Evolutionary conservation across 2,888 invertebrate genomes (phyloP).

Genomic region (Hemicrepidius hirtus): DNA sequence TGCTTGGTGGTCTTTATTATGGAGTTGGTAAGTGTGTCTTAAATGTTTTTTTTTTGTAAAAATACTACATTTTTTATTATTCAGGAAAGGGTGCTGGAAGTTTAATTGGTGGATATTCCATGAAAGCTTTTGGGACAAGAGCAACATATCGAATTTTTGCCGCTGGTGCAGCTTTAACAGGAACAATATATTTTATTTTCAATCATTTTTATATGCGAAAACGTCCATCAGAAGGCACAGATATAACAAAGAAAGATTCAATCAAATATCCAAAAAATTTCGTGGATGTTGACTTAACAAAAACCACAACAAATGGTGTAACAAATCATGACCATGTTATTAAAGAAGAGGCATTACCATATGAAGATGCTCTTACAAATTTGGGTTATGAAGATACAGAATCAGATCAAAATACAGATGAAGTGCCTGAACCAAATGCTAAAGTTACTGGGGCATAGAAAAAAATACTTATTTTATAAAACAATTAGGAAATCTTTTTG

Average conservation of each 20-base stretch:
- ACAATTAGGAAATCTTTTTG: constrained; percentile 9
- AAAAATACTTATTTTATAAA: neutral
- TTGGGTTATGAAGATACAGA: constrained; percentile 66
- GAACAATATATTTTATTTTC: constrained; percentile 81
- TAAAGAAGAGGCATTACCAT: constrained; percentile 61
- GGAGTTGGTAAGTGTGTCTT: constrained; percentile 79
- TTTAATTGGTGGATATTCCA: constrained; percentile 83
- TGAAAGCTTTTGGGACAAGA: constrained; percentile 83
- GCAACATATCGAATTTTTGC: constrained; percentile 84
- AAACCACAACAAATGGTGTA: constrained; percentile 49
- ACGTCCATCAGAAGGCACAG: constrained; percentile 74
- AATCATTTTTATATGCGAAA: constrained; percentile 80
- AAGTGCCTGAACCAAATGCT: neutral
- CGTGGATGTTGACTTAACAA: constrained; percentile 58
- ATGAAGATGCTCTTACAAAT: constrained; percentile 67
- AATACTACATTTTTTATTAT: constrained; percentile 54
- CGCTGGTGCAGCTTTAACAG: constrained; percentile 77
- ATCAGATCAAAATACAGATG: constrained; percentile 47
- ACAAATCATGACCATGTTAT: constrained; percentile 46
- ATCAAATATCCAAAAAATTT: constrained; percentile 49
- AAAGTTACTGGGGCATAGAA: neutral
- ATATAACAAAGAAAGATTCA: constrained; percentile 76
- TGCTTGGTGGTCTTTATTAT: constrained; percentile 86
- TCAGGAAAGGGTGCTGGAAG: constrained; percentile 85
- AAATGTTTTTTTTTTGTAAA: neutral